A percentile compares a stretch with the other conserved stretches of the same genome.
Conservation (phyloP, 2,888 invertebrate species). For the Sinohyriopsis cumingii region DNA sequence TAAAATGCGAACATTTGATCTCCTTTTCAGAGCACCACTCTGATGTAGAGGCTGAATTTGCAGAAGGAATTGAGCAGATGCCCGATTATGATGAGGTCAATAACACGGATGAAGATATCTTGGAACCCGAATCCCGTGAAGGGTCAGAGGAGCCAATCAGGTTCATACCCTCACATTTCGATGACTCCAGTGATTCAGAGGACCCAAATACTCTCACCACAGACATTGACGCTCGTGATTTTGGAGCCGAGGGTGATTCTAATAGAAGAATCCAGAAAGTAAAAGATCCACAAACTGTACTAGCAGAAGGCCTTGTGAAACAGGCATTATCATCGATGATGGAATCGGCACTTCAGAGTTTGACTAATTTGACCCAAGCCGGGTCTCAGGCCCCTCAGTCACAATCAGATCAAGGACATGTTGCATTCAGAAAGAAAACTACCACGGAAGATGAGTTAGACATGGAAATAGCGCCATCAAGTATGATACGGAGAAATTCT, state of each 20-base stretch:
- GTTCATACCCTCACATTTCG: conserved; percentile 57
- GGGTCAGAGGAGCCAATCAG: conserved; percentile 30
- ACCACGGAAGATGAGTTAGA: conserved; percentile 33
- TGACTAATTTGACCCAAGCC: conserved; percentile 34
- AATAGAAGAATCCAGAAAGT: conserved; percentile 1
- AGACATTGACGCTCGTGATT: conserved; percentile 38
- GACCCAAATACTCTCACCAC: conserved; percentile 40
- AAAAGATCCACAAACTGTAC: conserved; percentile 19
- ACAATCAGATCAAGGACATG: conserved; percentile 27
- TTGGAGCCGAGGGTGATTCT: conserved; percentile 8
- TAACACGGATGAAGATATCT: conserved; percentile 59
- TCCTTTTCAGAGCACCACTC: conserved; percentile 6
- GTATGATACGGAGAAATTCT: conserved; percentile 3
- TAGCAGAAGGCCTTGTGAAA: conserved; percentile 46
- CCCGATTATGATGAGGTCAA: conserved; percentile 61
- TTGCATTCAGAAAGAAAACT: conserved; percentile 28
- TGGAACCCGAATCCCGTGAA: conserved; percentile 28
- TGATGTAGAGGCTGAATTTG: conserved; percentile 48
- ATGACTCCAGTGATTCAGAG: conserved; percentile 53
- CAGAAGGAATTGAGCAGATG: conserved; percentile 54
- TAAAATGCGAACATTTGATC: too few species aligned
- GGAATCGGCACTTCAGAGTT: conserved; percentile 52
- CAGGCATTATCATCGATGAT: conserved; percentile 56
- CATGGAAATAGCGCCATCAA: conserved; percentile 2
- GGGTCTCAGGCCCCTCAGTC: conserved; percentile 38